Evolutionary conservation across 2,797 vertebrate species (phyloP).

Genomic region (Ammospiza maritima): DNA sequence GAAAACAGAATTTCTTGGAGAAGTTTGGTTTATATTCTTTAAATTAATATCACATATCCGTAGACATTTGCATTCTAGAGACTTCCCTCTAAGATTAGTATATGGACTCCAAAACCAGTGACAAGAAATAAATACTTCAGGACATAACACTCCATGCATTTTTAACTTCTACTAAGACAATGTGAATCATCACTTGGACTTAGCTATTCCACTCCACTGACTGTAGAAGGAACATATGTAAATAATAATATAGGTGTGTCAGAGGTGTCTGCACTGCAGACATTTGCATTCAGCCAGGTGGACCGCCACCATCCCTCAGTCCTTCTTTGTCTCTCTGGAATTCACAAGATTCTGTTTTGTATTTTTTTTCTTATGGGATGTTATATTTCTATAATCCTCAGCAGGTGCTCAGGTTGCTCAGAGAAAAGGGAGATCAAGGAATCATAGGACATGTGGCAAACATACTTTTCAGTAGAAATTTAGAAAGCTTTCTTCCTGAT

Average conservation of each 20-base stretch:
- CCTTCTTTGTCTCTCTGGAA: neutral
- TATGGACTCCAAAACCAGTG: neutral
- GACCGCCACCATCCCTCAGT: neutral
- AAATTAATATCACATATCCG: neutral
- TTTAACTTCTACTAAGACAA: neutral
- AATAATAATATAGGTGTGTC: neutral
- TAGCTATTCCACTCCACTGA: neutral
- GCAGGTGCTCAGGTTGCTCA: neutral
- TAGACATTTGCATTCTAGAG: neutral
- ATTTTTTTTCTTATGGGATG: neutral
- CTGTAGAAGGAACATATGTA: neutral
- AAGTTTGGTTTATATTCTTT: neutral
- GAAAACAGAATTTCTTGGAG: neutral
- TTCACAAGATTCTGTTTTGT: accelerated
- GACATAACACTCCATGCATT: neutral
- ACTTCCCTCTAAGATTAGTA: neutral
- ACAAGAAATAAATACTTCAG: neutral
- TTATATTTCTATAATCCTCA: neutral
- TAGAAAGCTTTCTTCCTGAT: neutral
- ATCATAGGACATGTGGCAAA: neutral
- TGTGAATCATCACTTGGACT: neutral
- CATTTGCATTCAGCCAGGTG: neutral
- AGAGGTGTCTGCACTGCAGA: neutral
- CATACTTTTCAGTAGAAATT: neutral
- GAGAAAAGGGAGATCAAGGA: neutral